These are phyloP conservation scores for Cheilinus undulatus DNA, from an alignment of 2,113 vertebrate species.

Conservation along the genomic window DNA sequence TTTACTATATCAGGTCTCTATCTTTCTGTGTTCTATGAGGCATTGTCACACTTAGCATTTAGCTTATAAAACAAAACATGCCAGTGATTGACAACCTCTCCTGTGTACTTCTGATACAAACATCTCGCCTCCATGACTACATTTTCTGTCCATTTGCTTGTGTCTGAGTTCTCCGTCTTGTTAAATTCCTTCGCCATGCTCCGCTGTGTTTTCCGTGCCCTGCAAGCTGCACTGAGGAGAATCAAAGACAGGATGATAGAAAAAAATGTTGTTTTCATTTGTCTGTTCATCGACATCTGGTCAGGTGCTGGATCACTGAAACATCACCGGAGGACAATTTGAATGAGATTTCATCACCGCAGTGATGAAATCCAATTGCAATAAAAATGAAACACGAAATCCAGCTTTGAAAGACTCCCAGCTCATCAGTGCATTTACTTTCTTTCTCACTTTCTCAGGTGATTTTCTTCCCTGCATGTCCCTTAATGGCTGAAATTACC, in stretches of 20 bases:
- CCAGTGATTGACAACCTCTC: background rate
- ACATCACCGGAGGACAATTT: conserved; percentile 58
- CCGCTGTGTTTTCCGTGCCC: background rate
- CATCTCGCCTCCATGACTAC: background rate
- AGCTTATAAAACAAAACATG: too few relatives aligned
- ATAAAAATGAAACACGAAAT: conserved; percentile 59
- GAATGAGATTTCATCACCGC: conserved; percentile 54
- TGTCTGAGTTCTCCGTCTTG: background rate
- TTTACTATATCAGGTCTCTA: too few relatives aligned
- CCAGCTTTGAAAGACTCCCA: conserved; percentile 30
- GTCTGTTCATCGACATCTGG: conserved; percentile 52
- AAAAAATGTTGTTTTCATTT: conserved; percentile 38
- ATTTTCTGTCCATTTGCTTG: background rate
- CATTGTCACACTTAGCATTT: too few relatives aligned
- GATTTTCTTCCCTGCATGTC: conserved; percentile 10
- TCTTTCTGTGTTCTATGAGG: too few relatives aligned
- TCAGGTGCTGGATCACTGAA: conserved; percentile 48
- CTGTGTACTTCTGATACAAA: background rate
- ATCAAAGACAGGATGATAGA: conserved; percentile 34
- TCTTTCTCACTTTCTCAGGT: conserved; percentile 26
- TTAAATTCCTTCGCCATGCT: background rate
- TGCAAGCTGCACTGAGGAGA: conserved; percentile 1
- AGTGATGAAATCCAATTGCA: conserved; percentile 70
- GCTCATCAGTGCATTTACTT: conserved; percentile 27
- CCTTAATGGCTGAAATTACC: conserved; percentile 40